phyloP scores from a whole-genome alignment of 2,888 invertebrate species.

The Sthenelais limicola region DNA sequence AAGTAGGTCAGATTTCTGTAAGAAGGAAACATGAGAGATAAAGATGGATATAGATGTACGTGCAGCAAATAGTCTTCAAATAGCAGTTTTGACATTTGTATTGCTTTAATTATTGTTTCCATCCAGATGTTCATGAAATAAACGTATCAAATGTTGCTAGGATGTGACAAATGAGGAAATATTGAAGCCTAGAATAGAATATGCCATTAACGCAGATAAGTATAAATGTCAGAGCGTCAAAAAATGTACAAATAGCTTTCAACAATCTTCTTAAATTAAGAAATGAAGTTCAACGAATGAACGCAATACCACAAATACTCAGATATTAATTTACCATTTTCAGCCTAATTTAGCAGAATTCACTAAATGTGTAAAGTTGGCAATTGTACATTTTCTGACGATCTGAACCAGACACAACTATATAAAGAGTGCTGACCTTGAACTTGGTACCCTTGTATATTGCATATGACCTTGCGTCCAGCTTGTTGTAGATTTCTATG shows the following conservation, averaged over 20 bases:
- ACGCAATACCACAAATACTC: background rate
- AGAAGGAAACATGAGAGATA: slow-evolving; percentile 40
- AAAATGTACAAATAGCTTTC: too few relatives aligned
- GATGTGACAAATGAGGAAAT: too few relatives aligned
- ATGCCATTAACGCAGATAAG: too few relatives aligned
- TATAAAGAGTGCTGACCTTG: slow-evolving; percentile 75
- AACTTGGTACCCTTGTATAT: slow-evolving; percentile 82
- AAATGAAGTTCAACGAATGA: background rate
- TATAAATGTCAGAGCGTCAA: too few relatives aligned
- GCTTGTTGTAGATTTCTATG: slow-evolving; percentile 90
- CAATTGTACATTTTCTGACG: too few relatives aligned
- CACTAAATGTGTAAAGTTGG: too few relatives aligned
- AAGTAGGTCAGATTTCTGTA: slow-evolving; percentile 86
- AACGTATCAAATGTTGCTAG: too few relatives aligned
- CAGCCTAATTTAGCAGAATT: too few relatives aligned
- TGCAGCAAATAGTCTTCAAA: background rate
- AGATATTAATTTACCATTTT: background rate
- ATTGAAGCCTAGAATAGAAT: too few relatives aligned
- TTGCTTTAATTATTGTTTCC: background rate
- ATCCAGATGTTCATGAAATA: too few relatives aligned
- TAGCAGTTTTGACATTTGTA: background rate
- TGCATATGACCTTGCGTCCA: slow-evolving; percentile 92
- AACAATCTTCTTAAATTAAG: too few relatives aligned
- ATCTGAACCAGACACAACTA: too few relatives aligned
- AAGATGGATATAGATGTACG: background rate